Evolutionary conservation across 2,888 invertebrate genomes (phyloP).

Genomic region (Luperina testacea): DNA sequence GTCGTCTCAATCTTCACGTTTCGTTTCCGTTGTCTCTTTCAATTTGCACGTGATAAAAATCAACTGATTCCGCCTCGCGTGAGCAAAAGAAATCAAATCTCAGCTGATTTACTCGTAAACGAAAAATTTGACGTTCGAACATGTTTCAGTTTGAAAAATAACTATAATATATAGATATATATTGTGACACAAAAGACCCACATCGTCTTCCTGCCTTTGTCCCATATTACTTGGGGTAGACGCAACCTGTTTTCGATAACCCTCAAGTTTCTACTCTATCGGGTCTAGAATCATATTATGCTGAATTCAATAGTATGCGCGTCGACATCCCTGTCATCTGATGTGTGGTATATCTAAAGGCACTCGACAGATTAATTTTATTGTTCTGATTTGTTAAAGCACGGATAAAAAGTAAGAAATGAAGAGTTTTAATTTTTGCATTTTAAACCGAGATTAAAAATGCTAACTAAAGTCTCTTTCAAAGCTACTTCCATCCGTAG

Average conservation of each 20-base stretch:
- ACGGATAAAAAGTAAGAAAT: neutral
- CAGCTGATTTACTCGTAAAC: neutral
- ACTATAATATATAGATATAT: too few species aligned
- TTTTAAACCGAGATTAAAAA: neutral
- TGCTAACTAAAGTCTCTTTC: neutral
- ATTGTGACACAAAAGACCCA: too few species aligned
- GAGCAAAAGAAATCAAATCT: neutral
- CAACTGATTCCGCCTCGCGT: constrained; percentile 40
- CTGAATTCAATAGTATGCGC: too few species aligned
- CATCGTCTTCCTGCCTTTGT: too few species aligned
- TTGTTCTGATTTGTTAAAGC: neutral
- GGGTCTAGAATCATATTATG: too few species aligned
- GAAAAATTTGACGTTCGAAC: too few species aligned
- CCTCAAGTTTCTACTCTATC: too few species aligned
- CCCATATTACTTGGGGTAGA: too few species aligned
- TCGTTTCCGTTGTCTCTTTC: constrained; percentile 25
- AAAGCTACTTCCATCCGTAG: neutral
- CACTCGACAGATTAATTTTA: neutral
- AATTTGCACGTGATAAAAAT: constrained; percentile 58
- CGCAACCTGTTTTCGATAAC: too few species aligned
- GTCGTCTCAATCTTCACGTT: neutral
- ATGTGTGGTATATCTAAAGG: neutral
- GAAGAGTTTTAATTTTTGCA: neutral
- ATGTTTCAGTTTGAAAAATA: too few species aligned
- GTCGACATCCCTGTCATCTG: too few species aligned